Percentiles rank a stretch among this genome's conserved stretches.
phyloP scores from a whole-genome alignment of 2,888 invertebrate species.

The Aphelenchoides bicaudatus region DNA sequence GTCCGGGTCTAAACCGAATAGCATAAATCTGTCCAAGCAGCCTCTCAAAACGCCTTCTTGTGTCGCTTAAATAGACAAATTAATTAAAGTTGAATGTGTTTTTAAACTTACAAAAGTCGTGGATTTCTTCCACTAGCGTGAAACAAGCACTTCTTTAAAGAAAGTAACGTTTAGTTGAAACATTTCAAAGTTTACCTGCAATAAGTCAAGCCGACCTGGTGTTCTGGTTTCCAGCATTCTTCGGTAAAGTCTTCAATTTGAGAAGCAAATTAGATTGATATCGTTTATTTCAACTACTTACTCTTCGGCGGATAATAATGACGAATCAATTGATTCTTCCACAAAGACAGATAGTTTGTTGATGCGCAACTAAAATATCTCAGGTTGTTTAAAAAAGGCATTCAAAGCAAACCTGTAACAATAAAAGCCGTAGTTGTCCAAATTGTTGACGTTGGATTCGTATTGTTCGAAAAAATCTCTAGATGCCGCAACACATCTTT shows the following conservation, averaged over 20 bases:
- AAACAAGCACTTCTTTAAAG: too few species aligned
- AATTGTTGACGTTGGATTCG: slow-evolving; percentile 3
- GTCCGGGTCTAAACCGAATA: slow-evolving; percentile 51
- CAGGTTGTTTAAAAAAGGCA: too few species aligned
- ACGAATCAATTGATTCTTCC: slow-evolving; percentile 46
- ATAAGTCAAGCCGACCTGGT: slow-evolving; percentile 43
- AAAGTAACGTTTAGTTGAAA: too few species aligned
- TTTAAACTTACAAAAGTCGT: slow-evolving; percentile 34
- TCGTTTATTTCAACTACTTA: too few species aligned
- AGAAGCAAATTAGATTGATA: too few species aligned
- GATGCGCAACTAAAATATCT: slow-evolving; percentile 47
- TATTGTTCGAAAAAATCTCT: not conserved
- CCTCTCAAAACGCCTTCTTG: slow-evolving; percentile 47
- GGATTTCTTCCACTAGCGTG: slow-evolving; percentile 49
- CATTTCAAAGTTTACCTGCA: too few species aligned
- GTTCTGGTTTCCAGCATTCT: slow-evolving; percentile 34
- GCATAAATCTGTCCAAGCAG: slow-evolving; percentile 47
- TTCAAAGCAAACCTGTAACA: slow-evolving; percentile 1
- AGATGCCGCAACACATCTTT: too few species aligned
- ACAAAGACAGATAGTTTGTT: slow-evolving; percentile 44
- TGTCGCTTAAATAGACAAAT: slow-evolving; percentile 20
- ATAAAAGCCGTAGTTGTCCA: too few species aligned
- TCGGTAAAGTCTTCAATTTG: slow-evolving; percentile 57
- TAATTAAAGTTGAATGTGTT: not conserved
- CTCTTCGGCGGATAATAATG: slow-evolving; percentile 58